Conservation (phyloP, 2,113 vertebrate genomes). For the Alosa alosa region DNA sequence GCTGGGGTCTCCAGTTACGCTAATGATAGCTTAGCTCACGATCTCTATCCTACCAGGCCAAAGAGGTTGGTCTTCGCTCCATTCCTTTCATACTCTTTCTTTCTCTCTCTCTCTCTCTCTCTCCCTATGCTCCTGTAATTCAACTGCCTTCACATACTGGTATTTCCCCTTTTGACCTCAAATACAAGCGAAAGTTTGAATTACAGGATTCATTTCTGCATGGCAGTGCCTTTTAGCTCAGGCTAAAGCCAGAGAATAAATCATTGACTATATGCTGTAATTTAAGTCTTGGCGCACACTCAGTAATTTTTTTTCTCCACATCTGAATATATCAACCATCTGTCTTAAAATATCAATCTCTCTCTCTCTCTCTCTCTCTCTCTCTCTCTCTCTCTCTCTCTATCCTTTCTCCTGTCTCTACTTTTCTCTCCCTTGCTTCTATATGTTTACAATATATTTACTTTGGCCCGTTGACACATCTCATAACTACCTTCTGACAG, state of each 20-base stretch:
- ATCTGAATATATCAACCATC: neutral
- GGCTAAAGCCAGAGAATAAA: slow-evolving; percentile 2
- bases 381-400: neutral
- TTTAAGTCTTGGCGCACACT: slow-evolving; percentile 11
- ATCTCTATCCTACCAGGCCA: neutral
- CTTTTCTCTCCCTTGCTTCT: neutral
- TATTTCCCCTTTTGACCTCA: slow-evolving; percentile 1
- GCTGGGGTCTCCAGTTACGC: slow-evolving; percentile 11
- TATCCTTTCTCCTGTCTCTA: neutral
- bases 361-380: neutral
- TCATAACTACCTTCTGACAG: neutral
- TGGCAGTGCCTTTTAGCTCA: neutral
- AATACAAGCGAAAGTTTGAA: neutral
- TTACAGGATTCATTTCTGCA: slow-evolving; percentile 15
- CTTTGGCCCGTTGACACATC: neutral
- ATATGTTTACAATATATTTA: neutral
- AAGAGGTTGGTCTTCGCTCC: neutral
- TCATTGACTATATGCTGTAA: slow-evolving; percentile 1
- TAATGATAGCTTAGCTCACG: neutral
- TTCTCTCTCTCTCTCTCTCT: neutral
- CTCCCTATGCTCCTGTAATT: neutral
- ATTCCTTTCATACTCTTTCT: neutral
- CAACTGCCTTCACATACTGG: neutral
- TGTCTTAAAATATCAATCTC: slow-evolving; percentile 1
- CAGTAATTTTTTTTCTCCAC: neutral